Evolutionary conservation across 2,888 invertebrate genomes (phyloP).

Genomic region (Platycheirus rosarum): DNA sequence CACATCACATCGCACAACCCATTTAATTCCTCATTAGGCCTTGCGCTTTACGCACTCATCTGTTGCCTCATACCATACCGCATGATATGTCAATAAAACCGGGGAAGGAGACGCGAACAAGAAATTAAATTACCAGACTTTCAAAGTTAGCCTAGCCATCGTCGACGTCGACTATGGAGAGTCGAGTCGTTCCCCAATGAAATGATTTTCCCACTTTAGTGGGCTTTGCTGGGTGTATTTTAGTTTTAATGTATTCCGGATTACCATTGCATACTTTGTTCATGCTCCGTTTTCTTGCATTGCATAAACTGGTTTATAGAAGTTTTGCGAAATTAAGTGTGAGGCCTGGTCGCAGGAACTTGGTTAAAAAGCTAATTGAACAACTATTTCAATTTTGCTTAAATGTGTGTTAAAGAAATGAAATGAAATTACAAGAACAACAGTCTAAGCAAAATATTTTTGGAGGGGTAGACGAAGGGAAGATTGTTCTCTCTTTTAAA

Average conservation of each 20-base stretch:
- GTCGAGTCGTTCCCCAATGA: slow-evolving; percentile 5
- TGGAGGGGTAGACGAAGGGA: too few relatives aligned
- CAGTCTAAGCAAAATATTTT: too few relatives aligned
- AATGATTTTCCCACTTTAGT: slow-evolving; percentile 48
- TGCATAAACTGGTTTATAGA: slow-evolving; percentile 24
- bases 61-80: slow-evolving; percentile 2
- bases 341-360: not conserved
- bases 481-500: too few relatives aligned
- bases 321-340: slow-evolving; percentile 1
- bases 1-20: slow-evolving; percentile 39
- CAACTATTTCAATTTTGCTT: too few relatives aligned
- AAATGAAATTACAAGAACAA: too few relatives aligned
- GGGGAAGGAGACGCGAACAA: slow-evolving; percentile 20
- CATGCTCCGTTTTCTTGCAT: slow-evolving; percentile 31
- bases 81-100: slow-evolving; percentile 35
- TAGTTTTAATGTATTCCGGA: slow-evolving; percentile 13
- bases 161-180: not conserved
- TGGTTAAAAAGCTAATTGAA: too few relatives aligned
- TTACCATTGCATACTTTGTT: slow-evolving; percentile 43
- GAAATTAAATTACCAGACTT: slow-evolving; percentile 37
- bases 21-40: slow-evolving; percentile 56
- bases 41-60: slow-evolving; percentile 42
- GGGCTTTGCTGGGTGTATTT: slow-evolving; percentile 33
- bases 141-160: slow-evolving; percentile 28
- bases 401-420: too few relatives aligned